These are phyloP conservation scores for Drosophila kikkawai DNA, from an alignment of 1,140 invertebrate species.

Conservation along the genomic window DNA sequence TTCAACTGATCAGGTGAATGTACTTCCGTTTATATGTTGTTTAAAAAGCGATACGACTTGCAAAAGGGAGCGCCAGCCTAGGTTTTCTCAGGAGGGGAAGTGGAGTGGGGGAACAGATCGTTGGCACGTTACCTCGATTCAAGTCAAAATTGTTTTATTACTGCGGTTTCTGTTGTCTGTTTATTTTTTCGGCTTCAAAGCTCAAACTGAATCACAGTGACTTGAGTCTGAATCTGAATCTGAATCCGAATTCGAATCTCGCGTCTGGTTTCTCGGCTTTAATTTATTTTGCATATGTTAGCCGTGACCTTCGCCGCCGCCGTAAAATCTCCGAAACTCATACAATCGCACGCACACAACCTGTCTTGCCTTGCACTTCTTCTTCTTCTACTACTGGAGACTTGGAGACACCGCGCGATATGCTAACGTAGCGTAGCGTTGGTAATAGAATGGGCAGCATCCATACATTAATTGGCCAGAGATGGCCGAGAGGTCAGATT, in stretches of 20 bases:
- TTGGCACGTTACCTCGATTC: conserved; percentile 80
- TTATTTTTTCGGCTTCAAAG: conserved; percentile 12
- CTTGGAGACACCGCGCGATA: conserved; percentile 5
- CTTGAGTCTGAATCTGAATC: conserved; percentile 23
- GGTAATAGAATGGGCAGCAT: conserved; percentile 74
- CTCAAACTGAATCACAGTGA: conserved; percentile 24
- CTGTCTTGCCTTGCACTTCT: conserved; percentile 31
- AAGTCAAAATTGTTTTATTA: conserved; percentile 59
- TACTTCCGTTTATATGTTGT: conserved; percentile 77
- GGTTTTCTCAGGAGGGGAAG: conserved; percentile 22
- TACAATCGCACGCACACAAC: conserved; percentile 31
- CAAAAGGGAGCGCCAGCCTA: conserved; percentile 65
- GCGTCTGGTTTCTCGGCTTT: conserved; percentile 61
- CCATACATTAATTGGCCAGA: conserved; percentile 67
- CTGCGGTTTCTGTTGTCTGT: conserved; percentile 18
- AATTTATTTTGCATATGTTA: conserved; percentile 71
- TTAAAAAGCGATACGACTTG: conserved; percentile 28
- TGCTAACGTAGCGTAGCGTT: conserved; percentile 22
- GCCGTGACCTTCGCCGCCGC: conserved; percentile 72
- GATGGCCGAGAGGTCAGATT: conserved; percentile 75
- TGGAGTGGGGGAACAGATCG: conserved; percentile 47
- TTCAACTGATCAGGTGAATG: conserved; percentile 83
- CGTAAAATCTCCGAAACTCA: conserved; percentile 57
- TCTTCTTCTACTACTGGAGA: conserved; percentile 6
- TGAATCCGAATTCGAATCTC: conserved; percentile 20